Conservation (phyloP, 2,888 invertebrate genomes). For the Leptura quadrifasciata region DNA sequence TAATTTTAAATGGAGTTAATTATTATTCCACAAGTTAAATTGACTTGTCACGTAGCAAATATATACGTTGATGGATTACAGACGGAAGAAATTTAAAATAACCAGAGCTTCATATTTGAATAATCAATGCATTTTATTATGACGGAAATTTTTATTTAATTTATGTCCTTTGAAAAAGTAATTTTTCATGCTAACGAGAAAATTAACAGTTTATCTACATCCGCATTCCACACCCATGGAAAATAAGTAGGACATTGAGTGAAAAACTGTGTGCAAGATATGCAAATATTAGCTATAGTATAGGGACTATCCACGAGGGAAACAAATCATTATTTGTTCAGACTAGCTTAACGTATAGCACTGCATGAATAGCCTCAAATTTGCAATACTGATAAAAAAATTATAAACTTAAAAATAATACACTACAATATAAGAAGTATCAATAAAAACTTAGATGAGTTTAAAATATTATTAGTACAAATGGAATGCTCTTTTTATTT, state of each 20-base stretch:
- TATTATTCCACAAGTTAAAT: slow-evolving; percentile 38
- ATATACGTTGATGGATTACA: slow-evolving; percentile 43
- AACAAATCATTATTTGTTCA: too few relatives aligned
- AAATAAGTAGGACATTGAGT: not conserved
- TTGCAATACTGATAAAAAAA: too few relatives aligned
- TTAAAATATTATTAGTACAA: too few relatives aligned
- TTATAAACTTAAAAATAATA: too few relatives aligned
- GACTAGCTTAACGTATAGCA: too few relatives aligned
- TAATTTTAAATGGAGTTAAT: slow-evolving; percentile 28
- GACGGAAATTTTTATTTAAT: slow-evolving; percentile 27
- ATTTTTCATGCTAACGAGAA: slow-evolving; percentile 12
- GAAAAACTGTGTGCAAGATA: not conserved
- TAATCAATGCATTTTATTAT: slow-evolving; percentile 12
- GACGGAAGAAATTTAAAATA: slow-evolving; percentile 34
- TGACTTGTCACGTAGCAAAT: slow-evolving; percentile 46
- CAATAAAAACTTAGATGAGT: too few relatives aligned
- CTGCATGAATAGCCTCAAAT: too few relatives aligned
- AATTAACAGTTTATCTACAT: slow-evolving; percentile 4
- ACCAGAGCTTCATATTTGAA: slow-evolving; percentile 20
- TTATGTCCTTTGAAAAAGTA: slow-evolving; percentile 3
- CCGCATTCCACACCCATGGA: not conserved
- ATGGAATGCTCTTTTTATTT: too few relatives aligned
- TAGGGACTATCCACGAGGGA: not conserved
- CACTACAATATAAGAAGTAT: too few relatives aligned
- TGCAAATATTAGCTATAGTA: not conserved